phyloP scores from a whole-genome alignment of 2,113 vertebrate species.

The Urocitellus parryii region DNA sequence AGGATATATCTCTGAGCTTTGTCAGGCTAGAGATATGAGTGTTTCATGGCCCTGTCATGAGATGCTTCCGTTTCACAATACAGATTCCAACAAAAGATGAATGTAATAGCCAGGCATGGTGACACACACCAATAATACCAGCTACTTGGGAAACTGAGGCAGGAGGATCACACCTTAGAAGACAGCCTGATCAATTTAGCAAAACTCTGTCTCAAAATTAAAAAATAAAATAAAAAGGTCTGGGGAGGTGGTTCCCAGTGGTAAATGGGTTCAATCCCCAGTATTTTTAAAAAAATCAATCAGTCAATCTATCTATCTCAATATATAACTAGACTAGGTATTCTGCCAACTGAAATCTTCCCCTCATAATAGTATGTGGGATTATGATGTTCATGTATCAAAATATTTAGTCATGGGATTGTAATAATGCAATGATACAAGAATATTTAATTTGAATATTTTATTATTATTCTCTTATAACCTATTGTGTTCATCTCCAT shows the following conservation, averaged over 20 bases:
- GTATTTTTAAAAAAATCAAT: too few relatives aligned
- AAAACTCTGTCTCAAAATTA: too few relatives aligned
- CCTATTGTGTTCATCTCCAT: neutral
- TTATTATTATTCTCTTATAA: neutral
- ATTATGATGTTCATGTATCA: neutral
- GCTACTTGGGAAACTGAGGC: too few relatives aligned
- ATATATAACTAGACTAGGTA: neutral
- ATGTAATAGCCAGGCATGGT: neutral
- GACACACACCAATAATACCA: too few relatives aligned
- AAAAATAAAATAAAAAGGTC: too few relatives aligned
- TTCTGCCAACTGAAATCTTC: neutral
- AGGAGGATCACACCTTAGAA: too few relatives aligned
- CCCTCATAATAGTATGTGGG: neutral
- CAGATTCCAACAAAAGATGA: neutral
- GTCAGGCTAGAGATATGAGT: neutral
- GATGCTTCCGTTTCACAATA: neutral
- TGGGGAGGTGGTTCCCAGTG: too few relatives aligned
- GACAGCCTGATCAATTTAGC: too few relatives aligned
- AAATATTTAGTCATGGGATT: neutral
- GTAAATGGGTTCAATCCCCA: too few relatives aligned
- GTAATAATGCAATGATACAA: neutral
- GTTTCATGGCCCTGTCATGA: neutral
- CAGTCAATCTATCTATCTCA: neutral
- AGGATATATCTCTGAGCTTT: neutral
- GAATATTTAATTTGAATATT: neutral